These are phyloP conservation scores for Acleris literana DNA, from an alignment of 2,888 invertebrate species.

Conservation along the genomic window DNA sequence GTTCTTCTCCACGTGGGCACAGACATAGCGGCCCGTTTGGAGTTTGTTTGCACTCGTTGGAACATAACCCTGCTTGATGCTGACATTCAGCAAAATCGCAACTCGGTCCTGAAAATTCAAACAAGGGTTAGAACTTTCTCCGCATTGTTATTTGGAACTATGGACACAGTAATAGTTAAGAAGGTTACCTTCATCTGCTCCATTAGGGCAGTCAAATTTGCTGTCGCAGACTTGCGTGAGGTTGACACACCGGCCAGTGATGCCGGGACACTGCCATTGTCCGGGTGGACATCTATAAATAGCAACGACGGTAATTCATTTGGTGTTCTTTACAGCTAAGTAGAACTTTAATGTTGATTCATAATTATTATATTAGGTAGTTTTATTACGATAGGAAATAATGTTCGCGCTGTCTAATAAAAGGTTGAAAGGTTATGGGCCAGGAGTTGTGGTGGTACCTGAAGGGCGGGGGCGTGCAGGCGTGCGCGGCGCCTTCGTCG, in stretches of 20 bases:
- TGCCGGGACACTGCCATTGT: conserved; percentile 94
- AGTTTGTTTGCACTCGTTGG: conserved; percentile 93
- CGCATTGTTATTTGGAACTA: background rate
- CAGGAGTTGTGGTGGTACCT: conserved; percentile 54
- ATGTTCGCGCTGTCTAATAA: too few species aligned
- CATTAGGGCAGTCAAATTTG: conserved; percentile 95
- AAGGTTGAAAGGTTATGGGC: background rate
- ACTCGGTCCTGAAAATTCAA: conserved; percentile 79
- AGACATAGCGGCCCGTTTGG: conserved; percentile 94
- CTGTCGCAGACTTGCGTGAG: conserved; percentile 94
- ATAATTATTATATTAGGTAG: too few species aligned
- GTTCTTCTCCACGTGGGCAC: conserved; percentile 94
- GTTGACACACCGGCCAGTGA: conserved; percentile 92
- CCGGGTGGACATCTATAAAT: conserved; percentile 86
- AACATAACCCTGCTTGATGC: conserved; percentile 90
- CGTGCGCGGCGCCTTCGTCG: conserved; percentile 92
- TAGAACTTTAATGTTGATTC: too few species aligned
- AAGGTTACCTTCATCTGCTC: conserved; percentile 92
- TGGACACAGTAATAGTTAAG: background rate
- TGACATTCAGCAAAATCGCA: conserved; percentile 93
- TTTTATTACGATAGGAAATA: too few species aligned
- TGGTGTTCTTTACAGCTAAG: background rate
- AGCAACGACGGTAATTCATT: too few species aligned
- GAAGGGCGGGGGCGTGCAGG: conserved; percentile 90
- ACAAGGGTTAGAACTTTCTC: background rate